phyloP scores from a whole-genome alignment of 1,140 invertebrate species.

The Oryctes rhinoceros region DNA sequence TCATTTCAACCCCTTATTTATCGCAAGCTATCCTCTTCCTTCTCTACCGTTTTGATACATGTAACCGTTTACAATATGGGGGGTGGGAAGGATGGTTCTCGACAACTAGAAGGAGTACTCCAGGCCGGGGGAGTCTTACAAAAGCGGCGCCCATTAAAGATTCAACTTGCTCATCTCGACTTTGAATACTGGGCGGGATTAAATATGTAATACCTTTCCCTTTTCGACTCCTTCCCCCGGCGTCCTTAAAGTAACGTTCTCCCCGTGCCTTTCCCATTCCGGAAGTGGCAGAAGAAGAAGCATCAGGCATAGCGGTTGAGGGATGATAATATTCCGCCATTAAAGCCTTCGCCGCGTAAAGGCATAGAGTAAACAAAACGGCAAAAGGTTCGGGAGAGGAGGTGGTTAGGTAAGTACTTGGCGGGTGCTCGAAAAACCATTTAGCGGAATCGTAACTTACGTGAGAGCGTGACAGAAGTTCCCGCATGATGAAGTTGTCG shows the following conservation, averaged over 20 bases:
- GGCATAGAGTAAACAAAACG: neutral
- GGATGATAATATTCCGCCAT: too few relatives aligned
- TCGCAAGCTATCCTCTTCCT: neutral
- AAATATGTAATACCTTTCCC: neutral
- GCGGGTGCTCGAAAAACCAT: neutral
- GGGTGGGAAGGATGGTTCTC: neutral
- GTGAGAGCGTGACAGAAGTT: constrained; percentile 97
- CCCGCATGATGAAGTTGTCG: constrained; percentile 99
- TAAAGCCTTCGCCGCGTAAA: neutral
- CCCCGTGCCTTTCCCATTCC: neutral
- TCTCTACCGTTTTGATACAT: neutral
- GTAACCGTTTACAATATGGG: neutral
- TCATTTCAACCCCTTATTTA: neutral
- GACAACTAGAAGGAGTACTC: neutral
- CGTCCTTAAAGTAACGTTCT: neutral
- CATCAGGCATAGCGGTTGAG: neutral
- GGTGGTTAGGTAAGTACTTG: neutral
- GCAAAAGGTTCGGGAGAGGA: neutral
- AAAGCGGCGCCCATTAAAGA: neutral
- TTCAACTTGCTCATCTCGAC: neutral
- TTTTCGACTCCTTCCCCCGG: neutral
- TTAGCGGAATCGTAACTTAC: constrained; percentile 70
- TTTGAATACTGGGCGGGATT: constrained; percentile 10
- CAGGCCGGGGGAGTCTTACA: neutral
- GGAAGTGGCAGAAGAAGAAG: neutral